Evolutionary conservation across 2,888 invertebrate genomes (phyloP), one percentile per base, ranked within the genome.

Genomic region (Trichopria drosophilae): DNA sequence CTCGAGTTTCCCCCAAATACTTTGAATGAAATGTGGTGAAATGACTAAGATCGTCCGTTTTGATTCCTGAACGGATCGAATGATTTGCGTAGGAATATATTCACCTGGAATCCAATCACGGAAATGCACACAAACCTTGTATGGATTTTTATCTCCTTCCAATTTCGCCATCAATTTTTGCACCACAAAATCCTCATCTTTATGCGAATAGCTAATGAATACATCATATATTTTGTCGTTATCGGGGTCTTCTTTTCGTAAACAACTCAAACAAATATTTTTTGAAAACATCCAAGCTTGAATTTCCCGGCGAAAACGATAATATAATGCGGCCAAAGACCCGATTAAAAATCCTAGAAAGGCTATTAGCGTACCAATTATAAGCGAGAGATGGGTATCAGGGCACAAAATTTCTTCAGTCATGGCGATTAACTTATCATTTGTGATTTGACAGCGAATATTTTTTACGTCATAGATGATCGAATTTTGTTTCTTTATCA

Each of bases 201-300:
- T 81, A 68, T 88, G 86, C 4, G 90, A 86, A 70, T 85, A 91
- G 61, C 90, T 89, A 57, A 92, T 80, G 72, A 92, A 92, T 1
- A 87, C 90, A 71, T 92, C 89, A 72, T 84, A 90, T 26, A 75
- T 67, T 55, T 82, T 82, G 63, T 84, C 81, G 58, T 82, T 82
- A 69, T 88, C 88, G 19, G 86, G 68, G 55, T 87, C 87, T 42
- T 84, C 81, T 64, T 87, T 86, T 1, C 82, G 82, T 3, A 87
- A 82, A 44, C 82, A 79, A 79, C 84, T 83, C 23, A 84, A 67
- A 54, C 81, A 84, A 58, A 80, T 63, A 40, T 81, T 80, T 58
- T 82, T 83, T 0, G 84, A 80, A 66, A 73, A 86, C 10, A 87
- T 66, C 84, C 85, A 88, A 3, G 87, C 81, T 67, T 86, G 86